phyloP scores from a whole-genome alignment of 2,797 vertebrate species.

The Sebastiscus tertius region DNA sequence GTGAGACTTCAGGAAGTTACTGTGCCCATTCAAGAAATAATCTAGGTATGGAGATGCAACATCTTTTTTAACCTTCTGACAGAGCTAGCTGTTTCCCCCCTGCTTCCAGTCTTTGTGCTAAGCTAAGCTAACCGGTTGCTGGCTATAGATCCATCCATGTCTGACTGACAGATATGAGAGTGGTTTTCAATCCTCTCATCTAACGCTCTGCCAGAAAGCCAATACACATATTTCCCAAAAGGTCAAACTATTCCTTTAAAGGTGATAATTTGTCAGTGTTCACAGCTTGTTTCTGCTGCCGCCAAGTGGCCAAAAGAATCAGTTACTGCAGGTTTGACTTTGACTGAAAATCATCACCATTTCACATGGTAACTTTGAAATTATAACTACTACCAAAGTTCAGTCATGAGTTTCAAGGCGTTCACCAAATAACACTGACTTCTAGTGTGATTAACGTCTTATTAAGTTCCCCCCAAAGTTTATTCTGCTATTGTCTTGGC shows the following conservation, averaged over 20 bases:
- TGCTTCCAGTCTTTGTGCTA: background rate
- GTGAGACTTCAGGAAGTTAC: background rate
- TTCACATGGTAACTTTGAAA: background rate
- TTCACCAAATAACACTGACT: background rate
- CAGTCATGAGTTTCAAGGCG: background rate
- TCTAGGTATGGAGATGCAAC: background rate
- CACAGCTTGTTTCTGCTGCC: background rate
- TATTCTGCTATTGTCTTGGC: background rate
- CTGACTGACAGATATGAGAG: background rate
- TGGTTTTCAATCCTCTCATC: background rate
- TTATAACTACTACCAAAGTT: background rate
- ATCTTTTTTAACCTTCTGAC: background rate
- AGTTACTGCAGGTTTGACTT: background rate
- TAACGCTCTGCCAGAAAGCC: background rate
- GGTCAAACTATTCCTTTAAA: background rate
- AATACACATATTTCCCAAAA: background rate
- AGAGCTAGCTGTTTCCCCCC: background rate
- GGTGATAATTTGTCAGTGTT: background rate
- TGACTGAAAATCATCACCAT: background rate
- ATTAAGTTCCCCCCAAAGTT: background rate
- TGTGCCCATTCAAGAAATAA: background rate
- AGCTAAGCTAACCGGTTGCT: background rate
- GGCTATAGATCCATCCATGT: background rate
- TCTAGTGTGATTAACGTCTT: background rate
- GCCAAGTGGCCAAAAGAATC: background rate